Percentiles rank a stretch among this genome's conserved stretches.
These are phyloP conservation scores for Lepidothrix coronata DNA, from an alignment of 2,113 vertebrate species.

Conservation along the genomic window DNA sequence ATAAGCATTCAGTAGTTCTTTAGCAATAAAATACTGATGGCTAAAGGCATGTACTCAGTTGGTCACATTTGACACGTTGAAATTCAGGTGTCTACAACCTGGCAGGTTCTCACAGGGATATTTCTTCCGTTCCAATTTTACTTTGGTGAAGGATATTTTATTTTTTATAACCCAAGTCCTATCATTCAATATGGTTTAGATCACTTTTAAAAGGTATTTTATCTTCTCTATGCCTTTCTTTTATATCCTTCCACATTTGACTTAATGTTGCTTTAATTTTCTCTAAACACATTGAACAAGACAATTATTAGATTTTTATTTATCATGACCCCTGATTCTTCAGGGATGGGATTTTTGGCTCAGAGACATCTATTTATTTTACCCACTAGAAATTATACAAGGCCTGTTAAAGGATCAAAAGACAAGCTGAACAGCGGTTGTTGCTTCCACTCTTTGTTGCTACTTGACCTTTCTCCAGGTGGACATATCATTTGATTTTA, in stretches of 20 bases:
- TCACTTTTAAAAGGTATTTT: background rate
- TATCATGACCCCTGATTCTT: background rate
- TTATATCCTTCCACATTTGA: background rate
- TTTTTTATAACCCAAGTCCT: background rate
- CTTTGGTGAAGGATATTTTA: background rate
- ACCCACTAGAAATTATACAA: background rate
- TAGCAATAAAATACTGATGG: background rate
- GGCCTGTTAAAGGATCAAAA: background rate
- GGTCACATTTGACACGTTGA: background rate
- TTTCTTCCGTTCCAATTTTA: background rate
- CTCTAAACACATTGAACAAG: background rate
- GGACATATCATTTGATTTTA: background rate
- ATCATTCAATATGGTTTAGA: background rate
- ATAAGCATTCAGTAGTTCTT: background rate
- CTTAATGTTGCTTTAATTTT: background rate
- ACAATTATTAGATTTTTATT: background rate
- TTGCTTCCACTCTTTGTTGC: background rate
- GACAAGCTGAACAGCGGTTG: background rate
- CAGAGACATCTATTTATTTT: background rate
- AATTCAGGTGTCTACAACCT: background rate
- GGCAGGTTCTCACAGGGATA: background rate
- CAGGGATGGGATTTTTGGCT: background rate
- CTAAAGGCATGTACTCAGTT: background rate
- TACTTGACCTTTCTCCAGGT: conserved; percentile 18
- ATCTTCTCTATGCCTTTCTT: background rate